Evolutionary conservation across 2,797 vertebrate genomes (phyloP).

Genomic region (Coregonus suidteri): DNA sequence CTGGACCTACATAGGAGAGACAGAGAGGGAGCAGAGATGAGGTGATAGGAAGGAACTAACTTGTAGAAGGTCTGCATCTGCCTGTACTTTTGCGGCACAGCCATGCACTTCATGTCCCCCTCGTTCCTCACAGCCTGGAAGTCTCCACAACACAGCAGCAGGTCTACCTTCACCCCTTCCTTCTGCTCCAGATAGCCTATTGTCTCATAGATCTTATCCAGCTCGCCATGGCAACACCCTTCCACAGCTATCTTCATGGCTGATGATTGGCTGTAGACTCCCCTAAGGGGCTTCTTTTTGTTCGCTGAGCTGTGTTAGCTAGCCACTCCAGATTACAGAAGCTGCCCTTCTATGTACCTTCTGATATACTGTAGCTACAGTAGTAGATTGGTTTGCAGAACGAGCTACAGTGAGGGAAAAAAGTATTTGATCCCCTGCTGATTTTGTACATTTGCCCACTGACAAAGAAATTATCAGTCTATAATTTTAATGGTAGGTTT

Average conservation of each 20-base stretch:
- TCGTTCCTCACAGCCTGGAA: conserved; percentile 97
- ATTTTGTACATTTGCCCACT: too few species aligned
- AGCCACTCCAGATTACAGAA: neutral
- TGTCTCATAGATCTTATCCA: conserved; percentile 97
- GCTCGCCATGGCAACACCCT: conserved; percentile 97
- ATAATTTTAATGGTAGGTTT: too few species aligned
- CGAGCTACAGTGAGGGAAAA: too few species aligned
- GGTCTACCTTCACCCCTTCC: conserved; percentile 82
- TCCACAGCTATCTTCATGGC: conserved; percentile 95
- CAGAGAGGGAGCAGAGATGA: neutral
- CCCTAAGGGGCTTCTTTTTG: neutral
- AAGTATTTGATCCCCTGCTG: too few species aligned
- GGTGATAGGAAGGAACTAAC: conserved; percentile 69
- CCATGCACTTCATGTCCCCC: conserved; percentile 95
- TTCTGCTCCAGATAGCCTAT: conserved; percentile 85
- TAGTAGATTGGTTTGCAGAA: too few species aligned
- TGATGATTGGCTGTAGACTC: conserved; percentile 9
- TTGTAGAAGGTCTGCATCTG: conserved; percentile 95
- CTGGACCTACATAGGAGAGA: neutral
- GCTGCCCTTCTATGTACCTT: too few species aligned
- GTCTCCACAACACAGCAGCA: conserved; percentile 95
- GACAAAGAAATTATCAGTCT: too few species aligned
- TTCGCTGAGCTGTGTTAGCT: neutral
- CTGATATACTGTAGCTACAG: too few species aligned
- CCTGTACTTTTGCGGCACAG: conserved; percentile 90